Evolutionary conservation across 2,113 vertebrate genomes (phyloP).

Genomic region (Gasterosteus aculeatus): DNA sequence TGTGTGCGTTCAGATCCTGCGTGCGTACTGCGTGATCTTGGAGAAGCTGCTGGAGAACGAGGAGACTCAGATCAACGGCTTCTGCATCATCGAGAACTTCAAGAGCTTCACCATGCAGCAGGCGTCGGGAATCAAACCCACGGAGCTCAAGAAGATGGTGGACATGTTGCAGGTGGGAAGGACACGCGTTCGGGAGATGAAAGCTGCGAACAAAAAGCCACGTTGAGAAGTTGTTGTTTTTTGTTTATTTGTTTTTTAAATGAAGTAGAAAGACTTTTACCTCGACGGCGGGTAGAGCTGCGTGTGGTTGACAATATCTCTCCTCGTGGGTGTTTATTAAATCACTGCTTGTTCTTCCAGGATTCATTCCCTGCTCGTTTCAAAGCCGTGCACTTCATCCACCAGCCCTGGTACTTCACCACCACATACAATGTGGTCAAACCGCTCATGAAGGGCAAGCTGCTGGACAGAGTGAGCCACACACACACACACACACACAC

Average conservation of each 20-base stretch:
- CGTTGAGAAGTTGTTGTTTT: too few species aligned
- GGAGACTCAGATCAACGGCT: conserved; percentile 97
- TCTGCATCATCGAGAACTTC: conserved; percentile 98
- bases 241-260: too few species aligned
- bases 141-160: conserved; percentile 96
- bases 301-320: background rate
- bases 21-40: conserved; percentile 96
- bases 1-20: conserved; percentile 86
- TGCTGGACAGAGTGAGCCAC: conserved; percentile 91
- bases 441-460: conserved; percentile 94
- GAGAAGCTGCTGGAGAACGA: conserved; percentile 96
- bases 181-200: background rate
- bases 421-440: conserved; percentile 98
- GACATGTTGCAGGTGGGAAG: conserved; percentile 93
- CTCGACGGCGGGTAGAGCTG: too few species aligned
- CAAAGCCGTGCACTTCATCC: conserved; percentile 97
- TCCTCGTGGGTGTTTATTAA: background rate
- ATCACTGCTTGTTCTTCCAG: conserved; percentile 65
- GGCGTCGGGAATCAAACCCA: conserved; percentile 89
- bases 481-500: background rate
- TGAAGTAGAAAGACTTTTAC: too few species aligned
- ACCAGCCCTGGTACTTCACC: conserved; percentile 99
- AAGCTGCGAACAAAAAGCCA: background rate
- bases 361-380: conserved; percentile 98
- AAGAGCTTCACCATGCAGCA: conserved; percentile 97